Evolutionary conservation across 1,140 invertebrate species (phyloP), one percentile per base, ranked within the genome.

Genomic region (Sminthurinus signatus): DNA sequence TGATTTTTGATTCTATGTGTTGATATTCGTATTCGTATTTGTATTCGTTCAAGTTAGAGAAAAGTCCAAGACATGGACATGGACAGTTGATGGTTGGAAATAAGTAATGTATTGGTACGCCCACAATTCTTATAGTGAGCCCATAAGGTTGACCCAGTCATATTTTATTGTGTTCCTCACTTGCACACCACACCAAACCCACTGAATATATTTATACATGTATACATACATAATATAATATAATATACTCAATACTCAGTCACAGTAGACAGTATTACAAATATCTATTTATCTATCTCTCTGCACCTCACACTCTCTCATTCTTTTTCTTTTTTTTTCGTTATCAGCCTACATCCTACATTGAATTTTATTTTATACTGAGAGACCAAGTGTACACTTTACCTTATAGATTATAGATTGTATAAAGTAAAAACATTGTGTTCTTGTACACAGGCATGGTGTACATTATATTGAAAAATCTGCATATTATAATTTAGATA

Each of bases 61-160:
- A 42, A n/a, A 10, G 39, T 12, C 10, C 10, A n/a, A 42, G 39
- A 42, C 10, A 42, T 10, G n/a, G 39, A 42, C 10, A 42, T 10
- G 39, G 44, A n/a, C 23, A 21, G 44, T 48, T 21, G 44, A 48
- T n/a, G 5, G 44, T 25, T 25, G n/a, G 44, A n/a, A n/a, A n/a
- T 48, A 48, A 48, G 44, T 48, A 48, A 48, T 48, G 44, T 25
- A 10, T 4, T 48, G 44, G n/a, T n/a, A 4, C 44, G n/a, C 44
- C 17, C 23, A 48, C n/a, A 48, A n/a, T n/a, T n/a, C n/a, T n/a
- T n/a, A n/a, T n/a, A n/a, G n/a, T 19, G 44, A 48, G 44, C 44
- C 23, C 19, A 12, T 48, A 25, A 48, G 44, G 23, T 48, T 48
- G 44, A 48, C 23, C 44, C 44, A 25, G 44, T 48, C 44, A 19